Percentiles rank a stretch among this genome's conserved stretches.
Conservation (phyloP, 2,888 invertebrate species). For the Chaitophorus viminalis region DNA sequence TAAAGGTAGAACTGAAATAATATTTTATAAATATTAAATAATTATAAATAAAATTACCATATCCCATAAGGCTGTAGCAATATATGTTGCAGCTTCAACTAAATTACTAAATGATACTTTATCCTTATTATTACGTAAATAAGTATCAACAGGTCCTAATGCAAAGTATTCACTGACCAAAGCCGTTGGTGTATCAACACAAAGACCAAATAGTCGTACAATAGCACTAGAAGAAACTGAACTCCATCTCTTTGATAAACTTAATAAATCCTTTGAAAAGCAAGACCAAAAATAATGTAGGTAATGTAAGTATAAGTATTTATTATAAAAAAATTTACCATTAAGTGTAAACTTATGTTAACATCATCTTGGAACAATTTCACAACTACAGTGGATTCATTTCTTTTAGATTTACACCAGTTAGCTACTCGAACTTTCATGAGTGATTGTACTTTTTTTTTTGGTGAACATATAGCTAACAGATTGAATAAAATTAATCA, state of each 20-base stretch:
- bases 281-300: background rate
- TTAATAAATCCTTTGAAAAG: conserved; percentile 77
- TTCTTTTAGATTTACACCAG: conserved; percentile 56
- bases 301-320: background rate
- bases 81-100: conserved; percentile 82
- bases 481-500: background rate
- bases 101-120: conserved; percentile 73
- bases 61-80: conserved; percentile 88
- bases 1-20: background rate
- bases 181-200: conserved; percentile 80
- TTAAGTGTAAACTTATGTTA: conserved; percentile 52
- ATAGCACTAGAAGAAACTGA: conserved; percentile 81
- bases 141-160: conserved; percentile 81
- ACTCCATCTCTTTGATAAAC: conserved; percentile 81
- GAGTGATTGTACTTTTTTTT: conserved; percentile 49
- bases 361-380: conserved; percentile 60
- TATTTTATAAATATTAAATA: background rate
- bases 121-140: conserved; percentile 70
- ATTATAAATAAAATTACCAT: conserved; percentile 70
- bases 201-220: conserved; percentile 81
- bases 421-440: conserved; percentile 59
- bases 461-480: conserved; percentile 54
- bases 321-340: conserved; percentile 21
- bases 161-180: conserved; percentile 84
- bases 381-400: conserved; percentile 54